Evolutionary conservation across 1,140 invertebrate genomes (phyloP).

Genomic region (Drosophila kohkoa): DNA sequence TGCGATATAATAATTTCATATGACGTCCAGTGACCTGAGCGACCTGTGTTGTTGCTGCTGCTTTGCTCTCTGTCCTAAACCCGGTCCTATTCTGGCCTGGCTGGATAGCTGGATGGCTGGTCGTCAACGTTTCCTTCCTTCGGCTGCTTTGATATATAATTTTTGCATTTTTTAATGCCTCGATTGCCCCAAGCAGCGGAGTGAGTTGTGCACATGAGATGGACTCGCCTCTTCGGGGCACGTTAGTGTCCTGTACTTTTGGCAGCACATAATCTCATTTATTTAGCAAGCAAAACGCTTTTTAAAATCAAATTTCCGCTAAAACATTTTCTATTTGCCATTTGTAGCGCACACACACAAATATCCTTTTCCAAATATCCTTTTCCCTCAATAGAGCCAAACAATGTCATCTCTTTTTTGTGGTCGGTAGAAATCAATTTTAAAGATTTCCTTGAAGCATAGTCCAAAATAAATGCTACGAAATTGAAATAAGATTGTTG

Average conservation of each 20-base stretch:
- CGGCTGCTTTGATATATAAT: constrained; percentile 80
- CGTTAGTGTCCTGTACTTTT: constrained; percentile 74
- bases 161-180: constrained; percentile 82
- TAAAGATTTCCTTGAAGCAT: too few species aligned
- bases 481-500: too few species aligned
- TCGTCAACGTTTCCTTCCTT: constrained; percentile 45
- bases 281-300: constrained; percentile 82
- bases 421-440: neutral
- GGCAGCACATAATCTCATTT: constrained; percentile 83
- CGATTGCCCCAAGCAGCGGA: constrained; percentile 66
- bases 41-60: neutral
- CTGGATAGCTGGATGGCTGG: neutral
- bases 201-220: too few species aligned
- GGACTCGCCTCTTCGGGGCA: constrained; percentile 24
- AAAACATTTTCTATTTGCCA: constrained; percentile 80
- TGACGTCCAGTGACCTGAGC: constrained; percentile 61
- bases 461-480: too few species aligned
- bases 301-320: constrained; percentile 83
- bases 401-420: neutral
- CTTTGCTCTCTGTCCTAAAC: constrained; percentile 7
- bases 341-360: constrained; percentile 59
- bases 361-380: constrained; percentile 46
- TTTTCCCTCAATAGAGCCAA: neutral
- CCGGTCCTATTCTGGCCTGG: constrained; percentile 15
- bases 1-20: constrained; percentile 82